phyloP scores from a whole-genome alignment of 2,888 invertebrate species.

The Oligia latruncula region DNA sequence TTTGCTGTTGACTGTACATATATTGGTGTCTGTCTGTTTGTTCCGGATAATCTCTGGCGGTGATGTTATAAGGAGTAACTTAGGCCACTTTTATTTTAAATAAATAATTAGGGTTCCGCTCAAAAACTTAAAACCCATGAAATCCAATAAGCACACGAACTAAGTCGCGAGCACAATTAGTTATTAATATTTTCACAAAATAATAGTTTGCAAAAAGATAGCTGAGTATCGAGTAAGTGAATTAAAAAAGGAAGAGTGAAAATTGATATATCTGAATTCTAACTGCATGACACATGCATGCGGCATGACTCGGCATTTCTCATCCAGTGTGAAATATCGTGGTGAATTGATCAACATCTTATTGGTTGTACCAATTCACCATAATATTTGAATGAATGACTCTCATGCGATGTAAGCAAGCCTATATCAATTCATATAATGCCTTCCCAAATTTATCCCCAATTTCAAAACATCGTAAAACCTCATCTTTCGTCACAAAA shows the following conservation, averaged over 20 bases:
- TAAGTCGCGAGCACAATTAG: too few species aligned
- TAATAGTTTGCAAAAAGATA: not conserved
- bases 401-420: not conserved
- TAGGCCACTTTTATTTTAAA: too few species aligned
- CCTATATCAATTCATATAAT: not conserved
- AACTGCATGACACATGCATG: too few species aligned
- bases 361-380: not conserved
- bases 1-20: too few species aligned
- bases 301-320: not conserved
- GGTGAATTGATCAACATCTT: not conserved
- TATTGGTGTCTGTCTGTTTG: too few species aligned
- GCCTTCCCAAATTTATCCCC: not conserved
- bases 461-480: conserved; percentile 2
- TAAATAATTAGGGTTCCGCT: too few species aligned
- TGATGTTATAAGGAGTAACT: too few species aligned
- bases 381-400: not conserved
- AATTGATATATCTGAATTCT: not conserved
- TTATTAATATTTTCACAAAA: not conserved
- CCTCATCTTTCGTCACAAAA: not conserved
- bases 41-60: too few species aligned
- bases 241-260: not conserved
- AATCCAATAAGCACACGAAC: too few species aligned
- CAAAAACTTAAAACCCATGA: too few species aligned
- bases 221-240: too few species aligned
- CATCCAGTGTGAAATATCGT: not conserved